Evolutionary conservation across 64 coral and sea anemone species (phyloP), one percentile per base, ranked within the genome.

Genomic region (Anthopleura sola): DNA sequence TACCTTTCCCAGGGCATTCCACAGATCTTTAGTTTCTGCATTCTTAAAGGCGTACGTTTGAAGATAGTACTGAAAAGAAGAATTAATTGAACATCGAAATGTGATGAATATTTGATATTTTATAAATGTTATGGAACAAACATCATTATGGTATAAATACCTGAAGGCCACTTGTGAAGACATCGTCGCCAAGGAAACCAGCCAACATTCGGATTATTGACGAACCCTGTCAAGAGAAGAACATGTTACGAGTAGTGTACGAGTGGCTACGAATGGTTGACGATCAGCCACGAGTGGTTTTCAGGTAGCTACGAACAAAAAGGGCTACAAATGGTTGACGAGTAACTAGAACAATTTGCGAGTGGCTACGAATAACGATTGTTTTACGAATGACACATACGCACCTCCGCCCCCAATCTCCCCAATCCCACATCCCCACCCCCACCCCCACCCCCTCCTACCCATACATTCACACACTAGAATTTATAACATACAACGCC

Each of bases 21-120:
- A 99, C n/a, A 99, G 82, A 57, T 99, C 96, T 32, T 94, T 91
- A 5, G 90, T 93, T 54, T 92, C 93, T 16, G 96, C 96, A 81
- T 89, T 94, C 5, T 80, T 77, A 60, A 92, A 99, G 55, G 90
- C 83, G 47, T 90, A 94, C 37, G 91, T 94, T 55, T 87, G 84
- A 66, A 99, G 87, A 79, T 99, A 99, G 58, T 94, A 85, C 96
- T 99, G 49, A 23, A 83, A 78, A 32, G 6, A 17, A 54, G 48
- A 55, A 78, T n/a, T n/a, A 33, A 4, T 14, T 21, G 34, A 56
- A n/a, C 33, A 34, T 28, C 9, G 16, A 18, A 39, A 5, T 17
- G 55, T 32, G 64, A 69, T 69, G 12, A 53, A 12, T 44, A 8
- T 44, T 53, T 53, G 11, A 48, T 53, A 31, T 44, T 3, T 3